Evolutionary conservation across 2,113 vertebrate species (phyloP), one percentile per base, ranked within the genome.

Genomic region (Clupea harengus): DNA sequence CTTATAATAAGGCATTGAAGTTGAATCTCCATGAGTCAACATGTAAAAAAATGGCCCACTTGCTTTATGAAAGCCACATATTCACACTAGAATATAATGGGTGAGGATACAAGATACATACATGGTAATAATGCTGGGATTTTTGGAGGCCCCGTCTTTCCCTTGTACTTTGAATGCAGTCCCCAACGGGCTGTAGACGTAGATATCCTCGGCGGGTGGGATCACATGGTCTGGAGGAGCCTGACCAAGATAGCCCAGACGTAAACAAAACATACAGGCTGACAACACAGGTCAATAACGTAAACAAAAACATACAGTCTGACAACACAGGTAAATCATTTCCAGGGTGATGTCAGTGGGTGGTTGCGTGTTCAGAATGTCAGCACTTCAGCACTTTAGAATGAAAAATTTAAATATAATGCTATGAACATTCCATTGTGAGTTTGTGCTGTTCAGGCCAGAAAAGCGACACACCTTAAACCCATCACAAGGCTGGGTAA

Each of bases 81-180:
- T 44, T 5, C 18, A 81, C 13, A 72, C 28, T 13, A 72, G 7
- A 5, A 20, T 46, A 3, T n/a, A 18, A 11, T 6, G 46, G 20
- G 49, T 10, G 22, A 7, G 82, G 91, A 92, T 86, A 93, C 97
- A 92, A 82, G 91, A 92, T 86, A 93, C 98, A 92, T 94, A 99
- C 98, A 99, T 98, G 86, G 98, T 99, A 89, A 99, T 93, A 88
- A 98, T 93, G 86, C 98, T 99, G 90, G 95, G 97, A 91, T 99
- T 99, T 95, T 96, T 98, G 86, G 94, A 91, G 6, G 93, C 46
- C 28, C 93, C 91, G 85, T 97, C 96, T 25, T 92, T 94, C 84
- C 93, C 94, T 20, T 94, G 88, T 75, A 99, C 93, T 94, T 97
- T 99, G 88, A 96, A 97, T 60, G 98, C 98, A 25, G 95, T 98